phyloP scores from a whole-genome alignment of 2,113 vertebrate species.

The Reinhardtius hippoglossoides region DNA sequence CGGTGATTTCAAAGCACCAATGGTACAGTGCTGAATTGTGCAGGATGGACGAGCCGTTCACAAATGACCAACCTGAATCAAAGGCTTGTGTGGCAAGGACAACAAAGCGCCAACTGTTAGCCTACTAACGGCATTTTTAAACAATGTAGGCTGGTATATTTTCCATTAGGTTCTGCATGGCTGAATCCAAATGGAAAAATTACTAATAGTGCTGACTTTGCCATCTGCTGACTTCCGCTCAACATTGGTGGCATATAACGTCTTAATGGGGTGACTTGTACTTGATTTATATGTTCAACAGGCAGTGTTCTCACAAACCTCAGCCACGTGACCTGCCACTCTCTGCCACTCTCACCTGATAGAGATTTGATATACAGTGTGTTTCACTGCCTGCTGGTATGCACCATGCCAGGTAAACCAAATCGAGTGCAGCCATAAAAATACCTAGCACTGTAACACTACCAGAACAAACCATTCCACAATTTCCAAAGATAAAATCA shows the following conservation, averaged over 20 bases:
- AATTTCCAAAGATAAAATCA: no score
- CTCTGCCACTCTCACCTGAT: slow-evolving; percentile 12
- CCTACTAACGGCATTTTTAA: slow-evolving; percentile 3
- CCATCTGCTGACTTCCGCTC: not conserved
- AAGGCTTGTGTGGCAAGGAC: slow-evolving; percentile 34
- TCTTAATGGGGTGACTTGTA: not conserved
- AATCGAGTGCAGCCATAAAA: not conserved
- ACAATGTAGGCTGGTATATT: slow-evolving; percentile 27
- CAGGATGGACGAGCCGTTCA: slow-evolving; percentile 12
- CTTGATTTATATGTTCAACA: not conserved
- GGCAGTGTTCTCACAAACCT: not conserved
- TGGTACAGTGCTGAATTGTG: slow-evolving; percentile 18
- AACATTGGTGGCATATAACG: not conserved
- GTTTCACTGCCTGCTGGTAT: not conserved
- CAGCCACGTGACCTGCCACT: slow-evolving; percentile 4
- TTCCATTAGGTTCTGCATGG: slow-evolving; percentile 21
- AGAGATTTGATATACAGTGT: not conserved
- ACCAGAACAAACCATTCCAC: no score
- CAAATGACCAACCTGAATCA: slow-evolving; percentile 51
- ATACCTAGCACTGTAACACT: not conserved
- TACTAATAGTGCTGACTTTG: not conserved
- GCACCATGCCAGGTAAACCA: not conserved
- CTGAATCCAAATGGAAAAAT: slow-evolving; percentile 21
- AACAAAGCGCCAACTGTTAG: slow-evolving; percentile 53
- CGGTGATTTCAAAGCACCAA: slow-evolving; percentile 11